These are phyloP conservation scores for Pimpla rufipes DNA, from an alignment of 2,888 invertebrate species.

Conservation along the genomic window DNA sequence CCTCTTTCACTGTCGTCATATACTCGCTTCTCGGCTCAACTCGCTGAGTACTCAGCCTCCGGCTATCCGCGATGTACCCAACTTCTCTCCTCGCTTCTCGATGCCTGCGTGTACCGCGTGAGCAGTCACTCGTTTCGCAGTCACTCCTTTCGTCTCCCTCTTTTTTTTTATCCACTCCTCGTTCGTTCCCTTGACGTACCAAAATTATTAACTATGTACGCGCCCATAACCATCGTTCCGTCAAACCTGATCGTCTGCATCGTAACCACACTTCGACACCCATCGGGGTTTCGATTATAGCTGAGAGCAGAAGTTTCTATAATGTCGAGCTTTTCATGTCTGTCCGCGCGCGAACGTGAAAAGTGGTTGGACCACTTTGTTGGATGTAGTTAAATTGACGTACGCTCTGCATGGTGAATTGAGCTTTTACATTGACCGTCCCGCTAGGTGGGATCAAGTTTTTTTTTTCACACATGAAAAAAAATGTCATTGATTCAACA, in stretches of 20 bases:
- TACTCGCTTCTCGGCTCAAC: conserved; percentile 35
- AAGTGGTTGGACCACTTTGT: not conserved
- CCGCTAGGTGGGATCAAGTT: conserved; percentile 77
- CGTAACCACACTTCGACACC: conserved; percentile 57
- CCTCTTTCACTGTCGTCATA: conserved; percentile 17
- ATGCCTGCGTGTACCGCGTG: conserved; percentile 50
- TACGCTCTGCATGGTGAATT: conserved; percentile 76
- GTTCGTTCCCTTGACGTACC: conserved; percentile 50
- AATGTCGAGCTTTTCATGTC: conserved; percentile 14
- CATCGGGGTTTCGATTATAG: conserved; percentile 1
- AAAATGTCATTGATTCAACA: too few species aligned
- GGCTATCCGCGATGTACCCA: conserved; percentile 48
- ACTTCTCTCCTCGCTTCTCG: not conserved
- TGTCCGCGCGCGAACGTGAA: not conserved
- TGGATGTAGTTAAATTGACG: not conserved
- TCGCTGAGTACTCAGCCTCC: conserved; percentile 46
- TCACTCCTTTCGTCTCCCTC: conserved; percentile 20
- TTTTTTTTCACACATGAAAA: too few species aligned
- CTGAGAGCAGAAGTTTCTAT: conserved; percentile 32
- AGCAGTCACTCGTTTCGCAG: conserved; percentile 74
- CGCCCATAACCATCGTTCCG: conserved; percentile 81
- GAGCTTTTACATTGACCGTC: conserved; percentile 79
- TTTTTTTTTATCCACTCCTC: not conserved
- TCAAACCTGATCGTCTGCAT: conserved; percentile 80
- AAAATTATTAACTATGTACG: conserved; percentile 80